Evolutionary conservation across 2,888 invertebrate genomes (phyloP).

Genomic region (Anticlea derivata): DNA sequence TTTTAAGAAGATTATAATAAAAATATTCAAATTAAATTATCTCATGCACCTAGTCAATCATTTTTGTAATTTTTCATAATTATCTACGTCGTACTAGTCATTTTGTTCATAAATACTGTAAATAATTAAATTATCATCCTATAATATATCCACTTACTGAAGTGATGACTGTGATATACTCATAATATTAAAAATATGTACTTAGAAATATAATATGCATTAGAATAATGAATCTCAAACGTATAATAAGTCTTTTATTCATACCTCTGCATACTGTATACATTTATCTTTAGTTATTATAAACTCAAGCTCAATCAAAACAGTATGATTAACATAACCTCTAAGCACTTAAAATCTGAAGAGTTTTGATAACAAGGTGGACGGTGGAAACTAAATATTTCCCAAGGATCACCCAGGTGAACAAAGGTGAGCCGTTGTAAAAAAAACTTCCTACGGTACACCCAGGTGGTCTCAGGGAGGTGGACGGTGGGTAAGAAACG

Average conservation of each 20-base stretch:
- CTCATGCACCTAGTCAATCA: constrained; percentile 40
- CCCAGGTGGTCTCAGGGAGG: too few relatives aligned
- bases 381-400: too few relatives aligned
- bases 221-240: constrained; percentile 52
- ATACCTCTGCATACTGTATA: background rate
- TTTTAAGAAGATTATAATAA: constrained; percentile 3
- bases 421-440: too few relatives aligned
- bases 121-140: constrained; percentile 41
- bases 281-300: too few relatives aligned
- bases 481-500: too few relatives aligned
- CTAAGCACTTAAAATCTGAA: too few relatives aligned
- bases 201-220: constrained; percentile 65
- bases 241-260: constrained; percentile 42
- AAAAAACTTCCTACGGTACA: too few relatives aligned
- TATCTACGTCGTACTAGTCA: constrained; percentile 33
- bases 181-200: constrained; percentile 61
- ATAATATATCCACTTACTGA: constrained; percentile 76
- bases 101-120: constrained; percentile 39
- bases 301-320: too few relatives aligned
- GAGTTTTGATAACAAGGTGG: too few relatives aligned
- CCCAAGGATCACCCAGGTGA: too few relatives aligned
- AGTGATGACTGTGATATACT: constrained; percentile 83
- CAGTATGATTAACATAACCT: too few relatives aligned
- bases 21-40: constrained; percentile 30
- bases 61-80: constrained; percentile 33